Percentiles rank a stretch among this genome's conserved stretches.
Conservation (phyloP, 2,113 vertebrate species). For the Thunnus thynnus region DNA sequence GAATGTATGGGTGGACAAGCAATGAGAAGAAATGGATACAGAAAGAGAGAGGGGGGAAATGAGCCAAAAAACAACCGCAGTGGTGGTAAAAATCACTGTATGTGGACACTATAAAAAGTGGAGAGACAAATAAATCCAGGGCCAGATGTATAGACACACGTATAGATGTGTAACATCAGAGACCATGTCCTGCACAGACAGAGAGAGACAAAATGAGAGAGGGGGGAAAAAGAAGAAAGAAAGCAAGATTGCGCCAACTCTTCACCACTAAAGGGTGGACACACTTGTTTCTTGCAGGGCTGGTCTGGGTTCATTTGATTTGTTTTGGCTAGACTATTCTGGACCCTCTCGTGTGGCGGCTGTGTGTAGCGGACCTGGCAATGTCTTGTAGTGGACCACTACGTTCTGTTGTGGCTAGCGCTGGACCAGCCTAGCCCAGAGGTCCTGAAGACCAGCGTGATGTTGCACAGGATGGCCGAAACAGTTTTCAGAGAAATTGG, state of each 20-base stretch:
- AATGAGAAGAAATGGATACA: conserved; percentile 28
- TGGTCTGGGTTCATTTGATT: conserved; percentile 64
- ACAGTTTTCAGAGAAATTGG: conserved; percentile 45
- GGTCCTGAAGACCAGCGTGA: conserved; percentile 52
- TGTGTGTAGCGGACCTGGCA: conserved; percentile 64
- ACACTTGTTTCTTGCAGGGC: conserved; percentile 53
- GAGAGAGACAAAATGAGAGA: conserved; percentile 54
- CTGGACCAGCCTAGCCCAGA: conserved; percentile 47
- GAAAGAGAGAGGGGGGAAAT: conserved; percentile 34
- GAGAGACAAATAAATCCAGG: conserved; percentile 44
- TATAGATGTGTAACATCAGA: conserved; percentile 54
- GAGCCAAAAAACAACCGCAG: conserved; percentile 59
- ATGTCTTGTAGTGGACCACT: conserved; percentile 62
- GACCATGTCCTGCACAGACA: conserved; percentile 45
- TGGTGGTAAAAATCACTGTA: conserved; percentile 51
- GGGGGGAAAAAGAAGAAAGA: conserved; percentile 25
- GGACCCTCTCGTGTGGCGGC: conserved; percentile 66
- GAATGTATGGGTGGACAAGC: conserved; percentile 57
- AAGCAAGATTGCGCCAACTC: conserved; percentile 41
- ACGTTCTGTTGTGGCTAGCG: conserved; percentile 75
- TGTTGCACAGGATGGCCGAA: conserved; percentile 45
- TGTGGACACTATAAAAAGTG: conserved; percentile 64
- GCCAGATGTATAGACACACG: conserved; percentile 51
- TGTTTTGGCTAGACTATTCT: conserved; percentile 67
- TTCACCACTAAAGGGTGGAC: conserved; percentile 72